phyloP scores from a whole-genome alignment of 1,140 invertebrate species.

The Aphelenchoides besseyi region DNA sequence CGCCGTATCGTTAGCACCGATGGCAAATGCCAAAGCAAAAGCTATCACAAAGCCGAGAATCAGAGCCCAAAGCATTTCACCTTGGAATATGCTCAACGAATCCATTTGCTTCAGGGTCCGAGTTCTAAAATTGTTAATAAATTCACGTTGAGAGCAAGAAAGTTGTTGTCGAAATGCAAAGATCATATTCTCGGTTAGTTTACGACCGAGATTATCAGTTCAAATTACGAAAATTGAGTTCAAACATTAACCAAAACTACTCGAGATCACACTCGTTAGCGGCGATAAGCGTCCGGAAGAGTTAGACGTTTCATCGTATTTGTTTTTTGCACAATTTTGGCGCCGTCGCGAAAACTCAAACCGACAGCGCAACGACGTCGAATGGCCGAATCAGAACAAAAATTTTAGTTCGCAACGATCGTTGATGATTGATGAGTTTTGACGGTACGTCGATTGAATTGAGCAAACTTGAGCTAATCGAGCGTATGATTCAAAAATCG shows the following conservation, averaged over 20 bases:
- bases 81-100: constrained; percentile 31
- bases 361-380: no score
- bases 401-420: no score
- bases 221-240: not conserved
- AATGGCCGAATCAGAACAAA: no score
- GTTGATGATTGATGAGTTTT: constrained; percentile 1
- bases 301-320: not conserved
- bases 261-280: not conserved
- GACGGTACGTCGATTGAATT: not conserved
- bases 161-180: not conserved
- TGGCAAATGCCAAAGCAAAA: constrained; percentile 75
- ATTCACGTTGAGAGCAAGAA: not conserved
- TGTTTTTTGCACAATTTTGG: not conserved
- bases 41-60: constrained; percentile 85
- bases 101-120: constrained; percentile 8
- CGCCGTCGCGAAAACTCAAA: no score
- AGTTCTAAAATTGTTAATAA: not conserved
- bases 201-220: constrained; percentile 10
- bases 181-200: no score
- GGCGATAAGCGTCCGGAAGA: not conserved
- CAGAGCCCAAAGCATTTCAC: constrained; percentile 44
- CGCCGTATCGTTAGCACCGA: constrained; percentile 87
- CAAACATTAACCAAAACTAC: not conserved
- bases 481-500: not conserved
- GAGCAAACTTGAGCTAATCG: not conserved